Evolutionary conservation across 2,797 vertebrate species (phyloP), one percentile per base, ranked within the genome.

Genomic region (Intellagama lesueurii): DNA sequence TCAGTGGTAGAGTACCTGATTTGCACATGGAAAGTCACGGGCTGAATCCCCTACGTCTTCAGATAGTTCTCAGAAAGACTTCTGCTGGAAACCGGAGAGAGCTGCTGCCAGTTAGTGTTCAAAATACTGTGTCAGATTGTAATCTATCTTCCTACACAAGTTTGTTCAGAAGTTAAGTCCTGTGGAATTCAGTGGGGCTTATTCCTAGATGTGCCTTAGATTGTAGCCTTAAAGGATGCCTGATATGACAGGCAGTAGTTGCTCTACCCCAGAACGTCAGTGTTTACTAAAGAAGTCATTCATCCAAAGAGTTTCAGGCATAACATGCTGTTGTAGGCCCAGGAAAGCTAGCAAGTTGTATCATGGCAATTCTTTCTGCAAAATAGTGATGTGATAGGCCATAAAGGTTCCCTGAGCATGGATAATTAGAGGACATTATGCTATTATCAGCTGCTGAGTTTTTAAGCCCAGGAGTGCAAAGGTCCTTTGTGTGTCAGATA

Each of bases 241-340:
- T 93, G 92, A 64, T 1, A 1, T 9, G 80, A 32, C 0, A 69
- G 88, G n/a, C 19, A 89, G 7, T 88, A 90, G 70, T 82, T 91
- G 32, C 40, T 86, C 30, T 30, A 88, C 85, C 90, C 35, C 86
- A 24, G 88, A 47, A 22, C 56, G 44, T 28, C 81, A 75, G 19
- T 93, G 4, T 35, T 83, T 90, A 56, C 84, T 95, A 91, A 91
- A 88, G n/a, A 87, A 86, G n/a, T 64, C 60, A 89, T 94, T 89
- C 90, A 88, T 85, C 32, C 66, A 81, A 83, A 94, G 85, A 85
- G 14, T 93, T 92, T 94, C 89, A 32, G 89, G 90, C 70, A 89
- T 17, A 88, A 56, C 78, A 73, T 89, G 32, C 12, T 92, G 30
- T 89, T 88, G 90, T 3, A 60, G 3, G 56, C 92, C 81, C 24